These are phyloP conservation scores for Bursaphelenchus mucronatus DNA, from an alignment of 1,140 invertebrate genomes.

Conservation along the genomic window DNA sequence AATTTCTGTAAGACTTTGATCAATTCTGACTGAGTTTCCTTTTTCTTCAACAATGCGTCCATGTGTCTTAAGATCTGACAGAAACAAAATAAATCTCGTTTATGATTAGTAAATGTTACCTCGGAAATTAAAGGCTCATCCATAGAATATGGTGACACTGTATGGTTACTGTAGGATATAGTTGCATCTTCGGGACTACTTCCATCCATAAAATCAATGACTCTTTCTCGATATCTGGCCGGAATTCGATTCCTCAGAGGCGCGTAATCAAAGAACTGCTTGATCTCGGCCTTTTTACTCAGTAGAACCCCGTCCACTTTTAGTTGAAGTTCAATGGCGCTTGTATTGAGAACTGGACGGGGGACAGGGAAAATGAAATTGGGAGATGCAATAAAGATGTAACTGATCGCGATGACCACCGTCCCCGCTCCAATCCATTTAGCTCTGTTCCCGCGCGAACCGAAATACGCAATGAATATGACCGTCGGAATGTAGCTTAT, in stretches of 20 bases:
- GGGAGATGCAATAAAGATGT: slow-evolving; percentile 53
- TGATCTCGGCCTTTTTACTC: slow-evolving; percentile 35
- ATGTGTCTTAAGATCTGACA: slow-evolving; percentile 20
- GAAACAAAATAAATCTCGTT: not conserved
- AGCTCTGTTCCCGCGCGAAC: slow-evolving; percentile 50
- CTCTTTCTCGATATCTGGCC: slow-evolving; percentile 10
- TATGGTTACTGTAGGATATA: slow-evolving; percentile 20
- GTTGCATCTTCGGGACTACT: slow-evolving; percentile 22
- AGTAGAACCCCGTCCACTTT: slow-evolving; percentile 29
- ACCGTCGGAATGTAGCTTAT: slow-evolving; percentile 60
- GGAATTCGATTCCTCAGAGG: slow-evolving; percentile 49
- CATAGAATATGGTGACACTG: slow-evolving; percentile 17
- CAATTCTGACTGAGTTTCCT: slow-evolving; percentile 17
- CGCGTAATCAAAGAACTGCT: slow-evolving; percentile 39
- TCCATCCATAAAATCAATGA: slow-evolving; percentile 11
- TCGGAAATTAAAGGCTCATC: slow-evolving; percentile 27
- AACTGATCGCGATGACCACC: slow-evolving; percentile 56
- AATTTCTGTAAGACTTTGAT: slow-evolving; percentile 21
- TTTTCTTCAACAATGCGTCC: slow-evolving; percentile 22
- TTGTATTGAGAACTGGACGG: slow-evolving; percentile 46
- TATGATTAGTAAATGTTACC: slow-evolving; percentile 19
- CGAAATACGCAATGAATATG: slow-evolving; percentile 58
- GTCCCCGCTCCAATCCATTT: slow-evolving; percentile 56
- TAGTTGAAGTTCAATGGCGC: slow-evolving; percentile 47
- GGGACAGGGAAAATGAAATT: slow-evolving; percentile 55